Base-by-base conservation (phyloP, 2,797 vertebrate species). In the Falco novaeseelandiae region DNA sequence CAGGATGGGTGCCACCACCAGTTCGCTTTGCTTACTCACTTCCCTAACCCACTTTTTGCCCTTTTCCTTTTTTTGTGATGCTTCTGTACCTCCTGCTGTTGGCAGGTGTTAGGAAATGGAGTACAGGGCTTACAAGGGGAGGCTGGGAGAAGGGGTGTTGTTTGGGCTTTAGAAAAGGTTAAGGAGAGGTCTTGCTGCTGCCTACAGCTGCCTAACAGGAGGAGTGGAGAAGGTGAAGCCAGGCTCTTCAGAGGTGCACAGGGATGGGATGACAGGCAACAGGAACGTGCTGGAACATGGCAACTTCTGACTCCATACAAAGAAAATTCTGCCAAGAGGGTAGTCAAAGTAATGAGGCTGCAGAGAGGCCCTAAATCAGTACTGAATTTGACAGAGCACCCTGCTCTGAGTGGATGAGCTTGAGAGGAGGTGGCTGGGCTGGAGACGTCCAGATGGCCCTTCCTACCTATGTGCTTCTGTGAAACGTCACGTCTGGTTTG, bases 211-310 rank as follows among this genome's bases (percentile, higher is more conserved):
- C 61, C 48, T 52, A 29, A 12, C 0, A 7, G 58, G 51, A 29
- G 1, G 10, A 26, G 17, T 63, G 20, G 74, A 70, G 49, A 79
- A 87, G 48, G 9, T 61, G 66, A 40, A 83, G 46, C 62, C 38
- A 23, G 54, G 12, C 15, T 49, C 21, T 22, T 72, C 29, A 26
- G 63, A 30, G 30, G 11, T n/a, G 32, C 74, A 34, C 32, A n/a
- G 61, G 51, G 30, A 30, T 61, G 29, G 62, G 66, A 46, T 0
- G 1, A 59, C 44, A 83, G 61, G 55, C 34, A 58, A 54, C 3
- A 9, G 20, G 61, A 57, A 44, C 1, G 0, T 12, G 14, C 11
- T 62, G 66, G 65, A 82, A 81, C 0, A 2, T 21, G 58, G 54
- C 57, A 93, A 10, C n/a, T 92, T 61, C 20, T 70, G 42, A 58